Base-by-base conservation (phyloP, 2,888 invertebrate genomes). In the Merodon equestris region DNA sequence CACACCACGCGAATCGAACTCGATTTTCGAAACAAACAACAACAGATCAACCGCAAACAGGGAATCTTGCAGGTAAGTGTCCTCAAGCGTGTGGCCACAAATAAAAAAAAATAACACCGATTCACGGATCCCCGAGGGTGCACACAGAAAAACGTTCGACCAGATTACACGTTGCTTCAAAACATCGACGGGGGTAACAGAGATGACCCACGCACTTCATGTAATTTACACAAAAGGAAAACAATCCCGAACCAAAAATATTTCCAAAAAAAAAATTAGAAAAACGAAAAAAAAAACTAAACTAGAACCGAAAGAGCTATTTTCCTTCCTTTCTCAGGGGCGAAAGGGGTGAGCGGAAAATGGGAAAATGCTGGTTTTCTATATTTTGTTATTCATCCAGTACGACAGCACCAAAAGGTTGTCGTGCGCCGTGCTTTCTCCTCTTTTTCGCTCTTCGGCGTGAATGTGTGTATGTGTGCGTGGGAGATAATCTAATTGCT, bases 151-250 rank as follows among this genome's bases (percentile, higher is more conserved):
- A 60, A 36, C 50, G 50, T 54, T 15, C 70, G 64, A 53, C 63
- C 13, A 57, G 68, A 44, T 73, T 13, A 4, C 40, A 45, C 27
- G 47, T 57, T 42, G 34, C 5, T 19, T 60, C 18, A 70, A 48
- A 68, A 54, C 79, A 70, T 19, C 63, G 64, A 74, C 45, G 50
- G 48, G 77, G 50, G 68, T 68, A 64, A 74, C 36, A 64, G 68
- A 70, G 79, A 79, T 79, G 50, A 70, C 74, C 79, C 74, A 79
- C 74, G 61, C 77, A 79, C 50, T 79, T 47, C 74, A 68, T 79
- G 56, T 70, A 79, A 74, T 70, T 64, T 50, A 70, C 74, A 79
- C 57, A 68, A 64, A 70, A 48, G 27, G 27, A 27, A 10, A 47
- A 15, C 14, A 17, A n/a, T 40, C 19, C 17, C n/a, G n/a, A n/a